Evolutionary conservation across 2,888 invertebrate species (phyloP).

Genomic region (Danaus chrysippus): DNA sequence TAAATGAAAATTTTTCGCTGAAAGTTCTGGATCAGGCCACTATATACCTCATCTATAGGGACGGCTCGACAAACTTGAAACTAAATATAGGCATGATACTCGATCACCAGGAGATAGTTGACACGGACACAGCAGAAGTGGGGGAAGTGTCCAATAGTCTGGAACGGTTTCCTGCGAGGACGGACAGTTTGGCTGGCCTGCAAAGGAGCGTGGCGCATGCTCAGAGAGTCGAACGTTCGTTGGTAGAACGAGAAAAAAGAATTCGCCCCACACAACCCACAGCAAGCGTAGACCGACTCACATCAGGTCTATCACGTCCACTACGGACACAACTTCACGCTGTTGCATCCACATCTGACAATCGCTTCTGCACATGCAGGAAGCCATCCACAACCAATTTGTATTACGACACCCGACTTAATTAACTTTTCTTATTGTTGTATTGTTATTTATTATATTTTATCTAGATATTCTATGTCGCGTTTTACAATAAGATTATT

Average conservation of each 20-base stretch:
- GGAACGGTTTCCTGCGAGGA: constrained; percentile 43
- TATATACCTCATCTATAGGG: constrained; percentile 61
- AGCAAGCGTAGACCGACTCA: constrained; percentile 51
- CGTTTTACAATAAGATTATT: background rate
- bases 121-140: constrained; percentile 50
- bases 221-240: constrained; percentile 47
- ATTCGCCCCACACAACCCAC: constrained; percentile 41
- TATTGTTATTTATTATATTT: constrained; percentile 8
- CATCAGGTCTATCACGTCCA: constrained; percentile 47
- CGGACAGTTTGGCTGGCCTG: constrained; percentile 58
- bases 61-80: constrained; percentile 61
- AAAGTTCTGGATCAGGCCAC: constrained; percentile 65
- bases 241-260: constrained; percentile 49
- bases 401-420: constrained; percentile 53
- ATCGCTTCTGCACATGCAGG: constrained; percentile 41
- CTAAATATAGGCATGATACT: constrained; percentile 70
- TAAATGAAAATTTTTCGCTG: constrained; percentile 67
- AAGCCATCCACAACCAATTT: constrained; percentile 45
- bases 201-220: constrained; percentile 56
- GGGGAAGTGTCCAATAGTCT: constrained; percentile 41
- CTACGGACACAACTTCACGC: constrained; percentile 43
- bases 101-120: constrained; percentile 74
- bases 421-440: constrained; percentile 36
- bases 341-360: constrained; percentile 28
- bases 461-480: background rate